These are phyloP conservation scores for Cololabis saira DNA, from an alignment of 2,113 vertebrate genomes.

Conservation along the genomic window DNA sequence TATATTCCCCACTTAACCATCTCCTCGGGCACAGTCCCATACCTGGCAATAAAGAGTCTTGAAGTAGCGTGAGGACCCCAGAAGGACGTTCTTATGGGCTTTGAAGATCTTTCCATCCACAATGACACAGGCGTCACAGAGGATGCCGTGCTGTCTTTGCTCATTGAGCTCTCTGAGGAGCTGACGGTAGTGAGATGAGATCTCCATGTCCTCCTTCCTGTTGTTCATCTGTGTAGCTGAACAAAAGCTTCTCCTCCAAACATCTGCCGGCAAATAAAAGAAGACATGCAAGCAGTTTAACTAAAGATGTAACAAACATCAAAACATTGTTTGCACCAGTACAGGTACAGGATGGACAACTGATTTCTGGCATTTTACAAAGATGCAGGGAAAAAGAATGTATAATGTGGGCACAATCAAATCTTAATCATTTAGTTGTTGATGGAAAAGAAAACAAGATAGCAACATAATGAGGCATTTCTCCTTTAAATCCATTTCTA, in stretches of 20 bases:
- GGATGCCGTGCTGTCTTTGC: conserved; percentile 95
- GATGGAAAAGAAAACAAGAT: background rate
- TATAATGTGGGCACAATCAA: background rate
- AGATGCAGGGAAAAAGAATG: background rate
- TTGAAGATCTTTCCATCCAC: conserved; percentile 98
- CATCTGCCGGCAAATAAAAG: conserved; percentile 75
- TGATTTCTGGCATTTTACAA: background rate
- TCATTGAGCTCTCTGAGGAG: conserved; percentile 96
- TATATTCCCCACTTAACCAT: background rate
- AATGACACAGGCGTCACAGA: conserved; percentile 95
- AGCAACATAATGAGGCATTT: conserved; percentile 4
- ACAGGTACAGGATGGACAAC: background rate
- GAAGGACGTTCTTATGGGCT: conserved; percentile 96
- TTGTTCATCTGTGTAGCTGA: conserved; percentile 92
- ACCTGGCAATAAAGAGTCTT: conserved; percentile 98
- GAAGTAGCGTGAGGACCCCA: conserved; percentile 98
- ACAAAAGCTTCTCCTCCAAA: conserved; percentile 83
- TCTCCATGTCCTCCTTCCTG: conserved; percentile 99
- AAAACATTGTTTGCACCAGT: background rate
- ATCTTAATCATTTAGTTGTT: background rate
- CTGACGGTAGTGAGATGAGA: conserved; percentile 96
- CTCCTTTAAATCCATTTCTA: background rate
- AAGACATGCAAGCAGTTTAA: conserved; percentile 5
- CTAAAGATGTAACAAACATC: background rate
- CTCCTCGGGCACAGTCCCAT: background rate